Evolutionary conservation across 2,888 invertebrate genomes (phyloP), one percentile per base, ranked within the genome.

Genomic region (Hypolimnas misippus): DNA sequence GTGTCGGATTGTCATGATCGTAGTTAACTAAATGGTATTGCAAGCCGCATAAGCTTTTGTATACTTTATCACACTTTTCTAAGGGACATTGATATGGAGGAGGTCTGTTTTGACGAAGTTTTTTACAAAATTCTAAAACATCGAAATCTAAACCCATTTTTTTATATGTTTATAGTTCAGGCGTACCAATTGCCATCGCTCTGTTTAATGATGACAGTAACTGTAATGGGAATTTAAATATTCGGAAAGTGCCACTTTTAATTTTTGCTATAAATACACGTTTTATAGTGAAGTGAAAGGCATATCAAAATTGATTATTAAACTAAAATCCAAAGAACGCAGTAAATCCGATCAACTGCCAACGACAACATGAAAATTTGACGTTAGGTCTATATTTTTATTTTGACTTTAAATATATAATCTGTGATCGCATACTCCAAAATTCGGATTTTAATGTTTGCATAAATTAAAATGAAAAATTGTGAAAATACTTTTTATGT

Each of bases 71-170:
- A 88, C 98, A 98, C 76, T 96, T 95, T 73, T 95, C 95, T 57
- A 97, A 93, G 7, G 98, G 98, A 78, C 98, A 98, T 75, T 95
- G 94, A 86, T 96, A 97, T 55, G 97, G 97, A 57, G 97, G 97
- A 55, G 94, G 94, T 78, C 96, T 96, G 79, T 95, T 96, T 72
- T 95, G 95, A 63, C 95, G 93, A 70, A 97, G 93, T 88, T 97
- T 96, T 83, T 96, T 95, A 82, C 96, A 96, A 88, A 96, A 97
- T 82, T 96, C 96, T 76, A 96, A 93, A 73, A 97, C 95, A 92
- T 97, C 97, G 89, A 97, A 97, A 86, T 97, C 96, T 75, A 96
- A 93, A 76, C 95, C 96, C 96, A 96, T 96, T 87, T 84, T 89
- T 63, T 25, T 5, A 25, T n/a, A n/a, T 55, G 57, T 54, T 72